Evolutionary conservation across 2,797 vertebrate genomes (phyloP).

Genomic region (Lerista edwardsae): DNA sequence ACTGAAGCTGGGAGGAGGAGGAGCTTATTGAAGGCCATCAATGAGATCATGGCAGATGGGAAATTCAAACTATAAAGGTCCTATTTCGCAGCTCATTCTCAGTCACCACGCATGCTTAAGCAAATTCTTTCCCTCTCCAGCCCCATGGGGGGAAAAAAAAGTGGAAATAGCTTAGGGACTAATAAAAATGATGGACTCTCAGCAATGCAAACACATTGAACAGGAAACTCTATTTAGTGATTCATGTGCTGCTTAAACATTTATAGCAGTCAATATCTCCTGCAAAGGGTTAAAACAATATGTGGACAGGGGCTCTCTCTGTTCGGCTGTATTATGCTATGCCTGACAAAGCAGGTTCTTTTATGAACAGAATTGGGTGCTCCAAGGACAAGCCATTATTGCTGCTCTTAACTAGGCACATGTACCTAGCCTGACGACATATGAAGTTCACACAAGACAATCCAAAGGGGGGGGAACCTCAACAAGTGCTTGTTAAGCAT

Average conservation of each 20-base stretch:
- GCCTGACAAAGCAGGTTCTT: not conserved
- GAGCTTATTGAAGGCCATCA: no score
- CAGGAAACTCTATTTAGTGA: constrained; percentile 12
- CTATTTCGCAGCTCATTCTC: no score
- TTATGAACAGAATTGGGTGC: not conserved
- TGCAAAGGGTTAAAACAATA: not conserved
- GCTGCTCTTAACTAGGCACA: not conserved
- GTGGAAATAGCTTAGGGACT: not conserved
- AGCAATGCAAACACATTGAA: constrained; percentile 1
- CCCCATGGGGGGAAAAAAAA: no score
- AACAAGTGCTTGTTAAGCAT: accelerated
- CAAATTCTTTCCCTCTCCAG: no score
- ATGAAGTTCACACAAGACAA: not conserved
- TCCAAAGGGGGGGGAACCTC: accelerated
- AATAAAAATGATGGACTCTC: not conserved
- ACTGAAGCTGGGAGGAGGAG: no score
- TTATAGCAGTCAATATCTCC: not conserved
- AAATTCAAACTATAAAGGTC: no score
- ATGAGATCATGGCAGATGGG: no score
- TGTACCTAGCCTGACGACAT: accelerated
- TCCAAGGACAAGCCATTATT: not conserved
- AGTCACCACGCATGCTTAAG: no score
- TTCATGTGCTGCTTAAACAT: constrained; percentile 42
- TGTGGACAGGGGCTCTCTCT: not conserved
- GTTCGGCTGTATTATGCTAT: accelerated